A percentile compares a stretch with the other conserved stretches of the same genome.
These are phyloP conservation scores for Gymnothorax reevesii DNA, from an alignment of 2,797 vertebrate genomes.

Conservation along the genomic window DNA sequence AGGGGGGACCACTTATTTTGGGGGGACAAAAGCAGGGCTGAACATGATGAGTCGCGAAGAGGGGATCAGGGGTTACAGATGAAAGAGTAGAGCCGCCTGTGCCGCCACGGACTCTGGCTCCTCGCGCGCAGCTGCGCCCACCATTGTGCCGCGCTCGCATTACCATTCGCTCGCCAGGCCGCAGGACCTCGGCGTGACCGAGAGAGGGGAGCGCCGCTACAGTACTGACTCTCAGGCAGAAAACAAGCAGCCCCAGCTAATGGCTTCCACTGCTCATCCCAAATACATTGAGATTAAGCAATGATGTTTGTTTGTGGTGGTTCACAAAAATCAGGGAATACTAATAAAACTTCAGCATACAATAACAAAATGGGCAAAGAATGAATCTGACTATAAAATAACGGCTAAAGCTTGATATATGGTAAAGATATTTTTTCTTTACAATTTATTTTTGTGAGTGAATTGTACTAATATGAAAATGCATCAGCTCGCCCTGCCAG, in stretches of 20 bases:
- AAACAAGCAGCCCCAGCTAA: constrained; percentile 52
- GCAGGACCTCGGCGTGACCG: constrained; percentile 47
- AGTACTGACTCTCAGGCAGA: constrained; percentile 52
- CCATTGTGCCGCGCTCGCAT: constrained; percentile 59
- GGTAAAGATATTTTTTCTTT: background rate
- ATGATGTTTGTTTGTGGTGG: background rate
- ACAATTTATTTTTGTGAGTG: background rate
- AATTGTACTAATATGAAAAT: background rate
- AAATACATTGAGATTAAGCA: background rate
- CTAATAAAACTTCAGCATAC: background rate
- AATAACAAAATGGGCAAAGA: background rate
- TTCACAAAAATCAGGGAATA: background rate
- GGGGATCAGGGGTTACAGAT: constrained; percentile 75
- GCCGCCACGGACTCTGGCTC: constrained; percentile 69
- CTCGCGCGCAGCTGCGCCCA: constrained; percentile 72
- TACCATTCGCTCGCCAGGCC: background rate
- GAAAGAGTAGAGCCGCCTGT: constrained; percentile 63
- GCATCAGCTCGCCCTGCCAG: background rate
- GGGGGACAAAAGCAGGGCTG: constrained; percentile 58
- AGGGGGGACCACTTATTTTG: constrained; percentile 61
- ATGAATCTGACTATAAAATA: background rate
- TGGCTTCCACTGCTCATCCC: no score
- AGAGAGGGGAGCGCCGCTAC: constrained; percentile 53
- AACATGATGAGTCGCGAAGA: constrained; percentile 70
- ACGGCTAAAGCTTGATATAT: background rate